Evolutionary conservation across 2,797 vertebrate genomes (phyloP), one percentile per base, ranked within the genome.

Genomic region (Semaprochilodus insignis): DNA sequence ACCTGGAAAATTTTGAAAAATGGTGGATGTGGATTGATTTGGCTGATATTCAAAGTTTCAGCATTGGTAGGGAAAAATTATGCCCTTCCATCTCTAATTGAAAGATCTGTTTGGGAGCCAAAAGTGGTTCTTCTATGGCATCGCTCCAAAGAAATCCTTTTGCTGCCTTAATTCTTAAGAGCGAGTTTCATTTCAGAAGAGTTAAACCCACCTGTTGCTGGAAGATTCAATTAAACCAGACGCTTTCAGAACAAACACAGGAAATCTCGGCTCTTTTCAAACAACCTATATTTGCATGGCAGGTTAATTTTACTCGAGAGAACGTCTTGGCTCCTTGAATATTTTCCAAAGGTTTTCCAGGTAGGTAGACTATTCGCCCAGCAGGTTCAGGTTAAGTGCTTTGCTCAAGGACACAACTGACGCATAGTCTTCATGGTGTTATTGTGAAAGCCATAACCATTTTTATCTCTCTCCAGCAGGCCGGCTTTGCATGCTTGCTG

Each of bases 361-460:
- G 40, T 36, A 5, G 21, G n/a, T 17, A 31, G 25, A 65, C 17
- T 73, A 51, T 70, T 59, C 31, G 25, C 44, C 17, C 70, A 77
- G 36, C 63, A 75, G 52, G 54, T 81, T 54, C 77, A 54, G 87
- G 78, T 85, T 85, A 85, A 79, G 79, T 67, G 81, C 78, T 73
- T 51, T 7, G 57, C 85, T 86, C 71, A 86, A 76, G 85, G 78
- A 78, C 76, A 81, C 67, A 27, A 63, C 71, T 71, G 79, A 27
- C 51, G 67, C 79, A 34, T 78, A 57, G 83, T 71, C 81, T 67
- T n/a, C 48, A 66, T 70, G 82, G 66, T 77, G 67, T 86, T 85
- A 74, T 82, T 80, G 74, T 83, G 72, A 72, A 81, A 84, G 66
- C 85, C 77, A 78, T 81, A 81, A 83, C 74, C 81, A 23, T 66